Conservation (phyloP, 2,888 invertebrate species). For the Dryocosmus kuriphilus region DNA sequence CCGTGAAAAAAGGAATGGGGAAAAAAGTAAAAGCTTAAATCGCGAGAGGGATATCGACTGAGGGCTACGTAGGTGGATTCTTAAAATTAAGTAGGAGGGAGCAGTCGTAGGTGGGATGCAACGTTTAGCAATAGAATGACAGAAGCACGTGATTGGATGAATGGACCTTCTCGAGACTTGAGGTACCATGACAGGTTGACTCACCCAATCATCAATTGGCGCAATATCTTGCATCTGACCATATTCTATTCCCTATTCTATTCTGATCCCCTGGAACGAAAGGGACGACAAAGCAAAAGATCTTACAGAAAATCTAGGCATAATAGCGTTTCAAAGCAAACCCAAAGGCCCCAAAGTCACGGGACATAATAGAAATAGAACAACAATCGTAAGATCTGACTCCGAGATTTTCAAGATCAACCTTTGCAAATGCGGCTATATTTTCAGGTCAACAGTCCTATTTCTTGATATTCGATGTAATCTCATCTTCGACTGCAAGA, state of each 20-base stretch:
- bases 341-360: not conserved
- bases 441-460: not conserved
- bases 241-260: not conserved
- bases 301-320: not conserved
- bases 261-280: not conserved
- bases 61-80: slow-evolving; percentile 39
- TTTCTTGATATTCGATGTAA: not conserved
- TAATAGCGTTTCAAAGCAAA: slow-evolving; percentile 9
- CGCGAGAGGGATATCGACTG: slow-evolving; percentile 31
- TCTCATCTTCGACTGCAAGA: not conserved
- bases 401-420: not conserved
- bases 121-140: slow-evolving; percentile 40
- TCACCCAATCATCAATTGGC: slow-evolving; percentile 38
- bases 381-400: not conserved
- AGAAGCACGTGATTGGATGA: slow-evolving; percentile 42
- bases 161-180: slow-evolving; percentile 38
- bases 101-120: slow-evolving; percentile 37
- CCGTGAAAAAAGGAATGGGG: slow-evolving; percentile 4
- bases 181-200: slow-evolving; percentile 40
- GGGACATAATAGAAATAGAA: not conserved
- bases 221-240: slow-evolving; percentile 14
- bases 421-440: not conserved
- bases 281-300: not conserved
- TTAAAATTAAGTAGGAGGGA: slow-evolving; percentile 41
- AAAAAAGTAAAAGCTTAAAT: slow-evolving; percentile 37